Evolutionary conservation across 2,888 invertebrate genomes (phyloP).

Genomic region (Smittia sp.): DNA sequence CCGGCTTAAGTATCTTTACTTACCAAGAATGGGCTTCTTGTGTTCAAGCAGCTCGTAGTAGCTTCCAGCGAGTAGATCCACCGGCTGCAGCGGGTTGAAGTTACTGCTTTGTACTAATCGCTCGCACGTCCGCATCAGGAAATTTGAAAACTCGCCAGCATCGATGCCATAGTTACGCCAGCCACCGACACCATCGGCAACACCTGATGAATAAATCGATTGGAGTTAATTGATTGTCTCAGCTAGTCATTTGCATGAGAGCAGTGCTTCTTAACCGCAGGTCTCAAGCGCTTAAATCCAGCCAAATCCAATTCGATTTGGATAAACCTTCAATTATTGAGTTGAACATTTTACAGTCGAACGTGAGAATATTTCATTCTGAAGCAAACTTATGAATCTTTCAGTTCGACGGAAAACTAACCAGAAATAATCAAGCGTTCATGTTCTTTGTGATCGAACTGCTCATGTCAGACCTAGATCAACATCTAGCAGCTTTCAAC

Average conservation of each 20-base stretch:
- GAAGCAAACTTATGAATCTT: no score
- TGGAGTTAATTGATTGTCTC: neutral
- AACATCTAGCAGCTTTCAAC: no score
- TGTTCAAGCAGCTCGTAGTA: constrained; percentile 89
- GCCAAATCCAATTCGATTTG: no score
- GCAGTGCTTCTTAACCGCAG: no score
- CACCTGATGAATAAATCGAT: constrained; percentile 63
- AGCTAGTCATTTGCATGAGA: neutral
- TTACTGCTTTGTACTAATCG: constrained; percentile 84
- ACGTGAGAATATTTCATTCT: no score
- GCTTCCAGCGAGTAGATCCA: constrained; percentile 83
- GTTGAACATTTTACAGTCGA: no score
- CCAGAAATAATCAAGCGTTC: no score
- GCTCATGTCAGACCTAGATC: no score
- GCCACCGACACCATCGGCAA: constrained; percentile 98
- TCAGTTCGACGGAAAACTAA: no score
- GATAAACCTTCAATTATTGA: no score
- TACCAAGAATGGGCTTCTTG: constrained; percentile 88
- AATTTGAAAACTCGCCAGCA: constrained; percentile 92
- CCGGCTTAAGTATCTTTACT: constrained; percentile 44
- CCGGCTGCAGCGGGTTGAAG: constrained; percentile 83
- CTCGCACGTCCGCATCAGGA: constrained; percentile 93
- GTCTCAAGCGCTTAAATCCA: no score
- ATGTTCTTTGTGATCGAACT: no score
- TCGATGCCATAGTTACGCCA: constrained; percentile 98